phyloP scores from a whole-genome alignment of 2,113 vertebrate species.

The Alouatta palliata region DNA sequence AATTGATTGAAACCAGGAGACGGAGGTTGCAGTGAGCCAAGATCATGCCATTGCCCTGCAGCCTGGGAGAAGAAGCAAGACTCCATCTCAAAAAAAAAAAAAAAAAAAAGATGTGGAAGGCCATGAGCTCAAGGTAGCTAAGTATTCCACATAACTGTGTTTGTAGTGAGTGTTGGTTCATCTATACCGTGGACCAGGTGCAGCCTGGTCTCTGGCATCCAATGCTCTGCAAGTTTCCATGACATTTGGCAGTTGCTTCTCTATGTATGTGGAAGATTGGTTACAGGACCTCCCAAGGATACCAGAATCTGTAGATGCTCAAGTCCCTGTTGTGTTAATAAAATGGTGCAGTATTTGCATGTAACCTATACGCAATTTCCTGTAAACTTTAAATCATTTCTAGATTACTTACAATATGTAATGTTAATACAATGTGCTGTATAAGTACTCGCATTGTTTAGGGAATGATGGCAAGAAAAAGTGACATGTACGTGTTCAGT shows the following conservation, averaged over 20 bases:
- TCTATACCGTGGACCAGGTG: not conserved
- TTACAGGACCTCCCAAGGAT: not conserved
- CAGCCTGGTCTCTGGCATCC: not conserved
- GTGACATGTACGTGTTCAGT: not conserved
- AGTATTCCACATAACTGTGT: not conserved
- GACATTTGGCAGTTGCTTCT: not conserved
- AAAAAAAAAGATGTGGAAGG: not conserved
- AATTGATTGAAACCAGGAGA: no score
- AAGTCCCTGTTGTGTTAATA: not conserved
- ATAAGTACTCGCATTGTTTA: not conserved
- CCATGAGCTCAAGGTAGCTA: not conserved
- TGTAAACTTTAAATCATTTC: not conserved
- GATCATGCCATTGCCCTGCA: no score
- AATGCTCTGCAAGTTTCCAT: fast-evolving
- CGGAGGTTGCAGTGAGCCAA: no score
- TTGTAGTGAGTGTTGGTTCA: not conserved
- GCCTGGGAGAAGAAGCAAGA: no score
- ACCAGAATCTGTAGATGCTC: not conserved
- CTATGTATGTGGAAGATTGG: not conserved
- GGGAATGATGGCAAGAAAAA: not conserved
- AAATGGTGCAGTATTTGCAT: not conserved
- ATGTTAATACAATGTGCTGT: not conserved
- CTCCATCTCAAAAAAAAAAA: no score
- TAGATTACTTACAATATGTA: not conserved
- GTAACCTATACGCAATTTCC: not conserved